Evolutionary conservation across 2,888 invertebrate species (phyloP).

Genomic region (Thysanoteuthis rhombus): DNA sequence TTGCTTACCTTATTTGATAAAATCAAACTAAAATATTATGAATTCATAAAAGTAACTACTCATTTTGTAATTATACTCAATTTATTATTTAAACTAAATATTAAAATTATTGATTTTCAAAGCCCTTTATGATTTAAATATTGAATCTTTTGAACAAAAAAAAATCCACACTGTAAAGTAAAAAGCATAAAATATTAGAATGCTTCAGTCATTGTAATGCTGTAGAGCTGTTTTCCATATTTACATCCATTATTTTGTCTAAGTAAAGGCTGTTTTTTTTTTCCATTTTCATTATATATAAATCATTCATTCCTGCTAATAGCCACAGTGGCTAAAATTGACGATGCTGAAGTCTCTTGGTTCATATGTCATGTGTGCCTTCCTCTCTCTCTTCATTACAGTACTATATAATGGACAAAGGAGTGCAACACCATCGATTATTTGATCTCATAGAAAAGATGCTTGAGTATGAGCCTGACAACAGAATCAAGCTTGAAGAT

Average conservation of each 20-base stretch:
- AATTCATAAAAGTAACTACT: neutral
- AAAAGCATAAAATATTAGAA: neutral
- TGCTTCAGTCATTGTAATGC: neutral
- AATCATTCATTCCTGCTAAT: neutral
- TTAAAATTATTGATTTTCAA: neutral
- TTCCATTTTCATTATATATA: neutral
- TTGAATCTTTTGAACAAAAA: neutral
- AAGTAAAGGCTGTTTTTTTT: neutral
- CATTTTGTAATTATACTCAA: too few species aligned
- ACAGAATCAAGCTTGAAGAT: constrained; percentile 86
- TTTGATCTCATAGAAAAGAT: constrained; percentile 95
- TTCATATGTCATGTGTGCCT: neutral
- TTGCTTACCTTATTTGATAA: neutral
- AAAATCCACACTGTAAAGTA: neutral
- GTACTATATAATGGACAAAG: constrained; percentile 88
- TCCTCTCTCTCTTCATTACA: constrained; percentile 69
- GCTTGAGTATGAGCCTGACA: constrained; percentile 95
- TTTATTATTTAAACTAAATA: neutral
- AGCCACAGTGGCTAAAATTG: neutral
- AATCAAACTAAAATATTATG: neutral
- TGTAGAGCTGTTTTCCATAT: neutral
- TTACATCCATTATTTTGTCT: neutral
- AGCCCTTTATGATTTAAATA: neutral
- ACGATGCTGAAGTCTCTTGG: neutral
- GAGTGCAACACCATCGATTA: constrained; percentile 89